Percentiles rank a stretch among this genome's conserved stretches.
Evolutionary conservation across 2,888 invertebrate genomes (phyloP).

Genomic region (Drosophila picticornis): DNA sequence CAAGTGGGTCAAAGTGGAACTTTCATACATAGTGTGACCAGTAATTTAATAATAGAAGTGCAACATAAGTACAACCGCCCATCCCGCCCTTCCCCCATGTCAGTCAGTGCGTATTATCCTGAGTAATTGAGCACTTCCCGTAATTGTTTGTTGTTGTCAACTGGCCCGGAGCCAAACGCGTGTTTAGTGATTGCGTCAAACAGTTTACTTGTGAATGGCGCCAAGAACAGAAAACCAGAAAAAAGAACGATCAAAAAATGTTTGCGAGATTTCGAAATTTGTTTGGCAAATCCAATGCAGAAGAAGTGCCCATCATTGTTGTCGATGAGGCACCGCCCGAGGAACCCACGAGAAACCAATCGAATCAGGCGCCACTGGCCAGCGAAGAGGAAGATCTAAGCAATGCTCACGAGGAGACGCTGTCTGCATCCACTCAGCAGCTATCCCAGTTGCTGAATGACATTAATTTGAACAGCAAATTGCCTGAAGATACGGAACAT

Average conservation of each 20-base stretch:
- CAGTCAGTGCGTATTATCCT: conserved; percentile 15
- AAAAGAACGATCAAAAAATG: conserved; percentile 63
- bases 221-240: background rate
- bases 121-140: conserved; percentile 46
- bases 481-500: conserved; percentile 39
- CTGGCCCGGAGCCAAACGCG: conserved; percentile 79
- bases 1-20: conserved; percentile 71
- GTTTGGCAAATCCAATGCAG: conserved; percentile 78
- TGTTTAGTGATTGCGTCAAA: conserved; percentile 70
- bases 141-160: conserved; percentile 52
- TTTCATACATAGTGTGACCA: conserved; percentile 8
- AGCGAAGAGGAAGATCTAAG: conserved; percentile 64
- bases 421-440: conserved; percentile 58
- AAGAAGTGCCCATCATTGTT: conserved; percentile 64
- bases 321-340: conserved; percentile 50
- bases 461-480: conserved; percentile 51
- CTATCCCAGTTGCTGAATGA: conserved; percentile 54
- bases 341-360: background rate
- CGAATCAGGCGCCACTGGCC: conserved; percentile 56
- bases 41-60: conserved; percentile 50
- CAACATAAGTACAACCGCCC: conserved; percentile 8
- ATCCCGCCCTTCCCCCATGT: background rate
- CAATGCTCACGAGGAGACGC: conserved; percentile 10
- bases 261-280: conserved; percentile 83
- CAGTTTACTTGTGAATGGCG: conserved; percentile 22